These are phyloP conservation scores for Julus scanicus DNA, from an alignment of 2,888 invertebrate species.

Conservation along the genomic window DNA sequence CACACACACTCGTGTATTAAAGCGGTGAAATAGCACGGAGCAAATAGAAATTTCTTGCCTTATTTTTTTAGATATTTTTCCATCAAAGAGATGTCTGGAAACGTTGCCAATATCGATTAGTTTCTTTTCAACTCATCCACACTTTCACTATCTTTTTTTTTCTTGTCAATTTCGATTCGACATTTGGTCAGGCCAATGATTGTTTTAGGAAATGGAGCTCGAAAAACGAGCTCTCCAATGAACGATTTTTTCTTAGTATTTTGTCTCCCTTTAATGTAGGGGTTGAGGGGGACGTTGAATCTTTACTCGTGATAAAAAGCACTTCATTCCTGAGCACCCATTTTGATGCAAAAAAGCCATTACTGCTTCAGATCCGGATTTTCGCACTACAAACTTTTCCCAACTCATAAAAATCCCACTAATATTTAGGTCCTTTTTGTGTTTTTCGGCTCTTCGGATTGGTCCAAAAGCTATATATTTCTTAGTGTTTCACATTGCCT, in stretches of 20 bases:
- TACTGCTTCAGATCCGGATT: neutral
- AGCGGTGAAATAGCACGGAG: neutral
- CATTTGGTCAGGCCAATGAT: constrained; percentile 50
- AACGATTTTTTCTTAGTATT: neutral
- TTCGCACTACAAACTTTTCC: neutral
- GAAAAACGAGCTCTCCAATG: constrained; percentile 34
- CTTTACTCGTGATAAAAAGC: neutral
- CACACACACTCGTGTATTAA: neutral
- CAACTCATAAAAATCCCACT: neutral
- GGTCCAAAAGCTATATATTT: neutral
- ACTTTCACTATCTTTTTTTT: constrained; percentile 41
- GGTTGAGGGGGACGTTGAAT: neutral
- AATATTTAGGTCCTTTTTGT: neutral
- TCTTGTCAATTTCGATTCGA: constrained; percentile 47
- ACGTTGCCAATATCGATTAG: constrained; percentile 48
- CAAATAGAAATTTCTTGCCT: constrained; percentile 23
- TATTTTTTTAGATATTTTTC: neutral
- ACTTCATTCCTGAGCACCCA: constrained; percentile 27
- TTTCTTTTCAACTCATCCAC: constrained; percentile 49
- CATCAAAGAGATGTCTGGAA: neutral
- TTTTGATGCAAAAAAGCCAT: constrained; percentile 22
- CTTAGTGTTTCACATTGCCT: neutral
- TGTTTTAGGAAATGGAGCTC: constrained; percentile 52
- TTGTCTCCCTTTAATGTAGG: neutral
- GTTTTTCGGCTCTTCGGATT: neutral